Base-by-base conservation (phyloP, 2,113 vertebrate species). In the Dascyllus trimaculatus region DNA sequence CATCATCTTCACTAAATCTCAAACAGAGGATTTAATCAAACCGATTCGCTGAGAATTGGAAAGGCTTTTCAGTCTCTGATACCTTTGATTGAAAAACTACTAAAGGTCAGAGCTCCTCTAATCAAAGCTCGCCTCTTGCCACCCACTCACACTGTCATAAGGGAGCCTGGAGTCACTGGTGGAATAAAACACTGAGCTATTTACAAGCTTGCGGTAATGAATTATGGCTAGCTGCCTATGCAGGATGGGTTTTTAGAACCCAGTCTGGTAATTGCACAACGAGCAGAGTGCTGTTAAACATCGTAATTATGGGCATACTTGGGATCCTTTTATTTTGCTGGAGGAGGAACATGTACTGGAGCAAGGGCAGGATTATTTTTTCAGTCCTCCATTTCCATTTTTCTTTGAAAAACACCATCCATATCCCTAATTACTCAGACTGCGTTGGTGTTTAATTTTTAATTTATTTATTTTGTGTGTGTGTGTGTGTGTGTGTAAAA, bases 211-310 rank as follows among this genome's bases (percentile, higher is more conserved):
- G 17, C 29, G 5, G 69, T 71, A 75, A 86, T 85, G 80, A 81
- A 71, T 81, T 66, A 81, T 54, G 21, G 58, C 69, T 38, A 43
- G 45, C 71, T 83, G 61, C 35, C 46, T 70, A 65, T 73, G 78
- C 56, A 58, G 43, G 62, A 80, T 13, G 17, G 22, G 52, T 35
- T 86, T 85, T 86, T 81, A 72, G 43, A 76, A 49, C 21, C 1
- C 25, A 73, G 62, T 26, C 24, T 61, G 45, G 71, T 85, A 90
- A 89, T 85, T 90, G 72, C 83, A 70, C 65, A 66, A 77, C 62
- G 76, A 90, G 69, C 65, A 74, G 79, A 81, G 71, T 84, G 80
- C 78, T 83, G 69, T 87, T 90, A 83, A 83, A 89, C 70, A 89
- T 85, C 53, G 70, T 82, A 87, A 92, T 92, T 85, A 90, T 70